A percentile compares a stretch with the other conserved stretches of the same genome.
phyloP scores from a whole-genome alignment of 1,140 invertebrate genomes.

The Venturia canescens region DNA sequence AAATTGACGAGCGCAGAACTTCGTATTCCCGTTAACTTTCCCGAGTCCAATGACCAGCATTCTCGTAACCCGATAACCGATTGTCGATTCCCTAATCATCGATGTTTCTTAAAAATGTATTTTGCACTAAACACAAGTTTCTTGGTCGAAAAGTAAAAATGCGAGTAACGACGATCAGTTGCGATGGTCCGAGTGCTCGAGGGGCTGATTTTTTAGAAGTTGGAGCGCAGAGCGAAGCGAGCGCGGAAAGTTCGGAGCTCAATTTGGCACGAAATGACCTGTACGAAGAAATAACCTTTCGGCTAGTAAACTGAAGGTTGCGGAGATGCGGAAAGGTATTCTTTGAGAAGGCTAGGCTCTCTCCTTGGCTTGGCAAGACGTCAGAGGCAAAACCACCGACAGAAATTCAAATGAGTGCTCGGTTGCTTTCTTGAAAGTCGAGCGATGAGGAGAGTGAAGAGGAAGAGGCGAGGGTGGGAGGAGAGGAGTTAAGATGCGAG shows the following conservation, averaged over 20 bases:
- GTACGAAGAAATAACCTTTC: conserved; percentile 17
- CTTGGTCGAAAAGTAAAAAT: too few species aligned
- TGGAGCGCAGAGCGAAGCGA: neutral
- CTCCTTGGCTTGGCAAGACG: conserved; percentile 49
- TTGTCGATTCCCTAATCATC: too few species aligned
- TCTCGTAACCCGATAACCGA: too few species aligned
- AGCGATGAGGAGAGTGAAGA: neutral
- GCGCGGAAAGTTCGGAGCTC: neutral
- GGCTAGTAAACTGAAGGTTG: conserved; percentile 5
- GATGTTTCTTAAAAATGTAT: too few species aligned
- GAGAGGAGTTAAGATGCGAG: conserved; percentile 2
- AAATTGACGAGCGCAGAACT: too few species aligned
- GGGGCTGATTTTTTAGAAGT: too few species aligned
- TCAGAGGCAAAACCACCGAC: conserved; percentile 52
- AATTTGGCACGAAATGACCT: conserved; percentile 19
- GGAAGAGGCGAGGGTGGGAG: neutral
- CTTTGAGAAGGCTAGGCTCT: conserved; percentile 38
- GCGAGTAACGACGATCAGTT: too few species aligned
- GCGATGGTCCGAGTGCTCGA: too few species aligned
- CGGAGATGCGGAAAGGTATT: conserved; percentile 42
- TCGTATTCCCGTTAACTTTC: too few species aligned
- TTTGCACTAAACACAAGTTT: too few species aligned
- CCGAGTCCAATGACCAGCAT: too few species aligned
- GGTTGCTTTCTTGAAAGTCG: neutral
- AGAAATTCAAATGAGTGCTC: conserved; percentile 53